Conservation (phyloP, 2,113 vertebrate genomes). For the Noturus placidus region DNA sequence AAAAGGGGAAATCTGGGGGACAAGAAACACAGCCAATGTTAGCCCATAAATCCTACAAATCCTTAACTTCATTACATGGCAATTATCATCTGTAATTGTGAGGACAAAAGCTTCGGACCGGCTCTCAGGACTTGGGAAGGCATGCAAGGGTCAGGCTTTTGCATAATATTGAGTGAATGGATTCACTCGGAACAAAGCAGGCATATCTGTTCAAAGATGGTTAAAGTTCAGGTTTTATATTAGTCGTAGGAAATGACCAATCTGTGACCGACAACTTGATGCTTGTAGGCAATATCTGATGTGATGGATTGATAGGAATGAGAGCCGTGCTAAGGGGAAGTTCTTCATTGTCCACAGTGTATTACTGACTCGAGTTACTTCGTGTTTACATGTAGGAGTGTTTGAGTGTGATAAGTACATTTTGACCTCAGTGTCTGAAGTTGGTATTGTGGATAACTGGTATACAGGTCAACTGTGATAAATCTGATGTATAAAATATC, state of each 20-base stretch:
- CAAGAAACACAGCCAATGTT: constrained; percentile 70
- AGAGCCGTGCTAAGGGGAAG: not conserved
- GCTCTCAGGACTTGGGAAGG: constrained; percentile 74
- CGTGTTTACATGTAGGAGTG: not conserved
- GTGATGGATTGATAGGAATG: constrained; percentile 53
- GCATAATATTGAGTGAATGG: constrained; percentile 69
- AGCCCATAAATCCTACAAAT: constrained; percentile 88
- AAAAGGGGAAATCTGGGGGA: constrained; percentile 56
- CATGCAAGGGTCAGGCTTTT: constrained; percentile 80
- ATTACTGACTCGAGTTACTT: constrained; percentile 6
- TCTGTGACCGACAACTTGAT: constrained; percentile 61
- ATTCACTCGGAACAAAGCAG: constrained; percentile 66
- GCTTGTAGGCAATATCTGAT: constrained; percentile 41
- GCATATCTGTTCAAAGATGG: constrained; percentile 55
- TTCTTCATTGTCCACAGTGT: constrained; percentile 7
- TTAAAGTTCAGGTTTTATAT: constrained; percentile 55
- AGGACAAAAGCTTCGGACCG: constrained; percentile 76
- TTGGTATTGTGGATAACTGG: not conserved
- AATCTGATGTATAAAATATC: not conserved
- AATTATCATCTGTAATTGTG: constrained; percentile 81
- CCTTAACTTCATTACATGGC: constrained; percentile 91
- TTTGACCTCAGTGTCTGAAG: not conserved
- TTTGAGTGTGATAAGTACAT: not conserved
- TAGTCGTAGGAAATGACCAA: constrained; percentile 72
- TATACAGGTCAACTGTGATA: too few species aligned